Evolutionary conservation across 2,113 vertebrate genomes (phyloP), one percentile per base, ranked within the genome.

Genomic region (Oreochromis tanganicae): DNA sequence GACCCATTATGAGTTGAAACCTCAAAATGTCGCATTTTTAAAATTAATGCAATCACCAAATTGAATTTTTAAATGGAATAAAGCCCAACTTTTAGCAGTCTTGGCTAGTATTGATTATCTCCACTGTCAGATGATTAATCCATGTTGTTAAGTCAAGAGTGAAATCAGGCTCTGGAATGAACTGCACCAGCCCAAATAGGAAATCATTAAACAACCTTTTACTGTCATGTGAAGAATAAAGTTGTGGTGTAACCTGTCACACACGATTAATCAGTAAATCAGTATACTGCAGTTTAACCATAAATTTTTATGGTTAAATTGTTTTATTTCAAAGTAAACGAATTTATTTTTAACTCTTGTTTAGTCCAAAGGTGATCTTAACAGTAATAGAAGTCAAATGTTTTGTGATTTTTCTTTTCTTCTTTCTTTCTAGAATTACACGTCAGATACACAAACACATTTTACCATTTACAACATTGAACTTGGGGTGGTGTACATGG

Each of bases 381-480:
- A 50, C 9, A 17, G 9, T 48, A 29, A 52, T 19, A 12, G 21
- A 19, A 17, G 5, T 14, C 38, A 71, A 9, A 27, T 10, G 7
- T 54, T 11, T 19, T 7, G 7, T 56, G n/a, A 59, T 68, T 80
- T 68, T 80, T 83, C 81, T 90, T 29, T 92, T 7, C 80, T 11
- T 73, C 6, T 36, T 16, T 89, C 17, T 92, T 7, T 84, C 6
- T 86, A 99, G 98, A 93, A 73, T 66, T 95, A 97, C 92, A 94
- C 86, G 81, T 95, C 96, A 75, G 97, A 96, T 3, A 96, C 95
- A 57, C 95, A 98, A 91, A 97, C 94, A 54, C 94, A 97, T 19
- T 97, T 95, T 84, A 97, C 93, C 59, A 84, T 97, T 84, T 96
- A 97, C 88, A 97, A 95, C 85, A 94, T 98, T 83, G 93, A 94